Base-by-base conservation (phyloP, 2,888 invertebrate genomes). In the Temnothorax ravouxi region DNA sequence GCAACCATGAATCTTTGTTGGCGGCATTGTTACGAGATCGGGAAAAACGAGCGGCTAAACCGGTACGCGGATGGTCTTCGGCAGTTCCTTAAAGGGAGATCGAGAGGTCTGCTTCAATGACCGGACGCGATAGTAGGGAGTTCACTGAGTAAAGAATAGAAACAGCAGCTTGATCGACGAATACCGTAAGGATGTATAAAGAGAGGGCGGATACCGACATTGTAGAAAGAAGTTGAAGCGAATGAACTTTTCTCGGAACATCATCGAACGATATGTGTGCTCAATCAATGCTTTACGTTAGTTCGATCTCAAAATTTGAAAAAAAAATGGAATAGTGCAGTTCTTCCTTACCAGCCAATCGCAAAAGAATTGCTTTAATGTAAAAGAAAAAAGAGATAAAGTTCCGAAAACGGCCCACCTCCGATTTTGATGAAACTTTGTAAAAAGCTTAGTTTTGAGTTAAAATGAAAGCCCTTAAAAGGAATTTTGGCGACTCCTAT, bases 1-100 rank as follows among this genome's bases (percentile, higher is more conserved):
- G 77, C 81, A 29, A 81, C 85, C 87, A 85, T 87, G 90, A 88
- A 89, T 89, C 89, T 88, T 87, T 79, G 84, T 82, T 79, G 75
- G 76, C 69, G 86, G 86, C 80, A 88, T 89, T 87, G 89, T 88
- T 88, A 87, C 89, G 81, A 75, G 85, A 74, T 84, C 84, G 71
- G 76, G 85, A 84, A 83, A 84, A 89, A 87, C 84, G 87, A 88
- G 86, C 85, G 83, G 75, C 81, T 88, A 85, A 88, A 88, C 84
- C 79, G 87, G 56, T 61, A 72, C 67, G 76, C 47, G 86, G 88
- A 90, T 76, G 74, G 66, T 88, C 83, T 71, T 72, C 44, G 72
- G 83, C 88, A 87, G 86, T 90, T 86, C 71, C 87, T 90, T 87
- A 85, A 87, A 90, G 82, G 77, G 79, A 86, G 80, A 88, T 86